Conservation (phyloP, 2,113 vertebrate species). For the Pangasianodon gigas region DNA sequence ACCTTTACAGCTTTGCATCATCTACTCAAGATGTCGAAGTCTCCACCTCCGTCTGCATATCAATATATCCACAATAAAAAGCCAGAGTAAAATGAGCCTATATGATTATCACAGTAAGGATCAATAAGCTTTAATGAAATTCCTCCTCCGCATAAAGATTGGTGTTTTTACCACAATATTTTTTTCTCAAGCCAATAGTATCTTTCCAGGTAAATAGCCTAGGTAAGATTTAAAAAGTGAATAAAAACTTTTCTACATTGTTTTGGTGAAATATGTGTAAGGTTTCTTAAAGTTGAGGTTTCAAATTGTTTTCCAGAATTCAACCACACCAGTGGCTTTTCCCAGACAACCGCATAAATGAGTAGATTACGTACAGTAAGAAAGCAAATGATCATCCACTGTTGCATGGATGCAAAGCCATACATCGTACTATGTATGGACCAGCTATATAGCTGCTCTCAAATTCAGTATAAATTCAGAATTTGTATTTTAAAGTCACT, state of each 20-base stretch:
- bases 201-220: background rate
- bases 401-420: background rate
- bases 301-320: background rate
- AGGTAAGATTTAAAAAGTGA: background rate
- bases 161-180: background rate
- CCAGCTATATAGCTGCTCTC: background rate
- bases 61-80: background rate
- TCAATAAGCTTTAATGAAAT: conserved; percentile 1
- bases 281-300: background rate
- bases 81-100: background rate
- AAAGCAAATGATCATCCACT: background rate
- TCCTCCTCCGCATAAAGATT: conserved; percentile 2
- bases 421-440: background rate
- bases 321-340: no score
- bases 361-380: background rate
- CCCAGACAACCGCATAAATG: background rate
- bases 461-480: background rate
- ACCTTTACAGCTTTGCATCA: background rate
- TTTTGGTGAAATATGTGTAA: no score
- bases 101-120: background rate
- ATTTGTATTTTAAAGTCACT: background rate
- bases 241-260: background rate
- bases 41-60: background rate
- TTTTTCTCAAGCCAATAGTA: background rate
- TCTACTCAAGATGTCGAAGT: background rate